Base-by-base conservation (phyloP, 2,113 vertebrate species). In the Scolopax mira region DNA sequence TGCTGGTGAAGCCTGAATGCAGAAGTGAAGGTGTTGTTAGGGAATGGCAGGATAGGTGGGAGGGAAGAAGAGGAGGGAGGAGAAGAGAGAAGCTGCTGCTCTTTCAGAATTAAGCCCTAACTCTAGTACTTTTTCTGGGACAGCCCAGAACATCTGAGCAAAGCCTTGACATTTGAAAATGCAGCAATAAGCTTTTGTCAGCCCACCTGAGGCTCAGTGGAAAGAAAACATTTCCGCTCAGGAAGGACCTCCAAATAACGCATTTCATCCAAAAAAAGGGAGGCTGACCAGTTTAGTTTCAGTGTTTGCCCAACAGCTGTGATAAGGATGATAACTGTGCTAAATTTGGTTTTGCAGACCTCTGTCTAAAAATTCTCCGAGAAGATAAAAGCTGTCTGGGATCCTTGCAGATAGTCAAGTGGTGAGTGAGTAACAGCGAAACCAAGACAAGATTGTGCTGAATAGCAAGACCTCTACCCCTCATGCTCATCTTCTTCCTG, bases 331-430 rank as follows among this genome's bases (percentile, higher is more conserved):
- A 48, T 95, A 94, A 97, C 90, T 66, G 27, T 89, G 80, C 95
- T 95, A 95, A 94, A 95, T 98, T 79, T 97, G 55, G 74, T 97
- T 97, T 97, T 95, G 39, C 96, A 98, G 98, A 97, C 57, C 93
- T 98, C 86, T 97, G 85, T 95, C 96, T 98, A 90, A 98, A 98
- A 98, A 98, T 98, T 85, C 97, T 98, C 30, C 94, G 96, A 75
- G 97, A 98, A 97, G 98, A 98, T 96, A 97, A 97, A 96, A 97
- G 88, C 94, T 98, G 97, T 89, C 97, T 97, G 74, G 98, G 98
- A 58, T 98, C 98, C 24, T 7, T 97, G 37, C 97, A 98, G 94
- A 96, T 98, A 96, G 97, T 98, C 93, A 98, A 97, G 90, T 98
- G 98, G 98, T 98, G 95, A 98, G 98, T 97, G 91, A 93, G 18